phyloP scores from a whole-genome alignment of 2,797 vertebrate species.

The Labroides dimidiatus region DNA sequence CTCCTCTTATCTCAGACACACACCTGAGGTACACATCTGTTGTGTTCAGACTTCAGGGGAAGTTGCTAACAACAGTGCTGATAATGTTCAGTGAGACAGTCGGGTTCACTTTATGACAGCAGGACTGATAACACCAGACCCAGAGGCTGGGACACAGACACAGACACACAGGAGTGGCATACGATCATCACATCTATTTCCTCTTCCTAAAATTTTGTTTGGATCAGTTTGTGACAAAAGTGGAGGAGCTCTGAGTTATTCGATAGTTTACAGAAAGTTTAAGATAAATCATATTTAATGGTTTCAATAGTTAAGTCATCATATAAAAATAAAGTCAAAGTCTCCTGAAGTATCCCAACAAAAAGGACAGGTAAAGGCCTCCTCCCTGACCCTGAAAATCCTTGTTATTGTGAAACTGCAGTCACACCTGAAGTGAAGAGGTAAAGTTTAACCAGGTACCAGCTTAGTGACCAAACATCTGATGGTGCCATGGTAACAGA shows the following conservation, averaged over 20 bases:
- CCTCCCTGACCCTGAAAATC: not conserved
- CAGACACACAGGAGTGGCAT: not conserved
- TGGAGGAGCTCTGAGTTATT: too few species aligned
- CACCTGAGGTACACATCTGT: constrained; percentile 3
- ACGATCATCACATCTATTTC: constrained; percentile 6
- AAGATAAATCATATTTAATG: too few species aligned
- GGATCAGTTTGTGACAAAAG: not conserved
- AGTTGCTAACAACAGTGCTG: constrained; percentile 2
- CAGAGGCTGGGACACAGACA: not conserved
- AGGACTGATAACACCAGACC: constrained; percentile 8
- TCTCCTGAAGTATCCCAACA: too few species aligned
- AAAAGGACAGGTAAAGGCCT: not conserved
- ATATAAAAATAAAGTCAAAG: too few species aligned
- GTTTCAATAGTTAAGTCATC: too few species aligned
- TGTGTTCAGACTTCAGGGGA: not conserved
- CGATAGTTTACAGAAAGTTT: too few species aligned
- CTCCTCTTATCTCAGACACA: not conserved
- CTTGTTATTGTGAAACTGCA: not conserved
- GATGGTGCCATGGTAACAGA: not conserved
- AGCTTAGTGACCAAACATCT: too few species aligned
- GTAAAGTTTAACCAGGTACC: constrained; percentile 26
- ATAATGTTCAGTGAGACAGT: constrained; percentile 9
- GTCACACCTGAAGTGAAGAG: not conserved
- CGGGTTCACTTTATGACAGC: constrained; percentile 6
- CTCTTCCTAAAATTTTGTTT: too few species aligned